Conservation (phyloP, 2,797 vertebrate species). For the Eurystomus glaucurus region DNA sequence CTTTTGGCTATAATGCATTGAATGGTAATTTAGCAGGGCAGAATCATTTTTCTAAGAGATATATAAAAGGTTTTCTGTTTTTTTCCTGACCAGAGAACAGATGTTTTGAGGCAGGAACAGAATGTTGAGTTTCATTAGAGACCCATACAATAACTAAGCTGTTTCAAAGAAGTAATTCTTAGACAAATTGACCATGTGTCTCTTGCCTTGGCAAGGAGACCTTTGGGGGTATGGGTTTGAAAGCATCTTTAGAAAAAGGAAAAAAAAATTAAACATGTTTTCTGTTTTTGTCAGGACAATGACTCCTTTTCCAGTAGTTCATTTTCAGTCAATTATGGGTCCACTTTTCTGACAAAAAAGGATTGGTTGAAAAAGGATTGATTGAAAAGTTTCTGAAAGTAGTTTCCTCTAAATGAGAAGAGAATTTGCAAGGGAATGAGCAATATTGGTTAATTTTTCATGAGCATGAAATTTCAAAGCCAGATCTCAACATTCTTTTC, state of each 20-base stretch:
- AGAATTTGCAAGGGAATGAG: background rate
- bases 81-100: background rate
- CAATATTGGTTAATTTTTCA: background rate
- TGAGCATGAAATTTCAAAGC: background rate
- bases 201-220: slow-evolving; percentile 8
- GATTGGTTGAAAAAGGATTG: background rate
- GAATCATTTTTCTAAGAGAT: slow-evolving; percentile 4
- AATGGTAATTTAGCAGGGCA: background rate
- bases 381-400: background rate
- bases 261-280: background rate
- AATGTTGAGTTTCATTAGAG: slow-evolving; percentile 55
- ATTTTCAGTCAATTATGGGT: background rate
- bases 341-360: background rate
- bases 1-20: background rate
- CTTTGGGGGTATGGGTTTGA: background rate
- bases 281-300: background rate
- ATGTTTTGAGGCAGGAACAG: slow-evolving; percentile 44
- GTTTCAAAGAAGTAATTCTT: slow-evolving; percentile 39
- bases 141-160: background rate
- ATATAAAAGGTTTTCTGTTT: background rate
- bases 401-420: background rate
- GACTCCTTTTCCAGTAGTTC: background rate
- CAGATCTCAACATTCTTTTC: background rate
- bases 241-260: background rate
- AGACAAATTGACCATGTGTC: background rate